Base-by-base conservation (phyloP, 2,888 invertebrate species). In the Dyspetes luteomarginatus region DNA sequence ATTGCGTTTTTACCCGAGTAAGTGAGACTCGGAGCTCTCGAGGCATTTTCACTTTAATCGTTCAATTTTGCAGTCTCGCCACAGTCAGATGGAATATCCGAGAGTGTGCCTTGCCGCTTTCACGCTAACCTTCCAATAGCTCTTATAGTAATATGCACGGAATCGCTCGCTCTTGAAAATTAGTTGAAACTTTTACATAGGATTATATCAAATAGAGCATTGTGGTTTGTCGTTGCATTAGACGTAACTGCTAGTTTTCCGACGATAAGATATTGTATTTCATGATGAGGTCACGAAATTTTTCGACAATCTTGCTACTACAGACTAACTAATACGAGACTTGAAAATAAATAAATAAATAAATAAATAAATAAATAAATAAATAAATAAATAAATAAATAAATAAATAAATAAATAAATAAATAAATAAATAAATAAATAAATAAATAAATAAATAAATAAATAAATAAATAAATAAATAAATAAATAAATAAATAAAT, bases 11-110 rank as follows among this genome's bases (percentile, higher is more conserved):
- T 30, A 19, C 12, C 17, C 26, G 5, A 12, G 56, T 22, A 69
- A 69, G 17, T 50, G 43, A 62, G 24, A 43, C 48, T 4, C 41
- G n/a, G 36, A 22, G 56, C 55, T 73, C 76, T 73, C 72, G 41
- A 72, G 52, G 55, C 65, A 80, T 76, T 82, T 82, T 82, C 82
- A 80, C 82, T 79, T 79, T 73, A 73, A 58, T 69, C 72, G 50
- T n/a, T 41, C 60, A 52, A 65, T 67, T 50, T 45, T 36, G 17
- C 15, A 60, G 24, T 22, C 60, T 67, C 68, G 55, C 43, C 60
- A 72, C 50, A 50, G 43, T n/a, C 36, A 45, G 41, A 43, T 62
- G 58, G 43, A 72, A 82, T 67, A 76, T 60, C 24, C 55, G 60
- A 69, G 41, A 30, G 5, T 30, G 36, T 76, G 50, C 19, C 9